Evolutionary conservation across 2,797 vertebrate species (phyloP).

Genomic region (Amblyraja radiata): DNA sequence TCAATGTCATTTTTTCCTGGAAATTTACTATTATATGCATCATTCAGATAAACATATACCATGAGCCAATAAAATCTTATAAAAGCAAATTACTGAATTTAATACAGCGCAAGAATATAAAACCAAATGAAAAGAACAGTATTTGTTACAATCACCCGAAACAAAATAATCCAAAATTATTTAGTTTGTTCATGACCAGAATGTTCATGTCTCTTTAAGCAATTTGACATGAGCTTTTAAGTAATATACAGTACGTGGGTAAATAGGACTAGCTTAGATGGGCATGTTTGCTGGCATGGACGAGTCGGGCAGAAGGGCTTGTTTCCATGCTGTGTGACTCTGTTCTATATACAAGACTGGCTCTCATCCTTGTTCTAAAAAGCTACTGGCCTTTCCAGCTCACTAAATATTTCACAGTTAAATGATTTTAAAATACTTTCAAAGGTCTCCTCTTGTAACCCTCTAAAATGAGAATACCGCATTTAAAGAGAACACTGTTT

Average conservation of each 20-base stretch:
- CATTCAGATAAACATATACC: background rate
- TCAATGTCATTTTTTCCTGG: slow-evolving; percentile 13
- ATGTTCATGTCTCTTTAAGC: background rate
- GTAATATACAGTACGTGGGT: no score
- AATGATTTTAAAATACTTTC: background rate
- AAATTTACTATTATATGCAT: background rate
- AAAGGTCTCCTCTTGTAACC: background rate
- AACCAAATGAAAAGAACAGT: background rate
- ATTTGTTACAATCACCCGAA: background rate
- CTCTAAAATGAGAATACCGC: background rate
- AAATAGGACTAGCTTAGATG: no score
- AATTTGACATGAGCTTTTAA: background rate
- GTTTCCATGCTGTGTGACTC: no score
- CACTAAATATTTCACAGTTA: background rate
- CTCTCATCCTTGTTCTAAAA: background rate
- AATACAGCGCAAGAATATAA: no score
- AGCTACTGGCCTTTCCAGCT: background rate
- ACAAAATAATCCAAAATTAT: background rate
- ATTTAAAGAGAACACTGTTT: background rate
- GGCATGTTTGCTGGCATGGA: no score
- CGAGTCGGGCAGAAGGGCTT: no score
- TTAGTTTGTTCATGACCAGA: background rate
- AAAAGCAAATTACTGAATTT: background rate
- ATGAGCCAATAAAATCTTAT: background rate
- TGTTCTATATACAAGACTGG: background rate